Evolutionary conservation across 64 coral and sea anemone species (phyloP).

Genomic region (Actinia equina): DNA sequence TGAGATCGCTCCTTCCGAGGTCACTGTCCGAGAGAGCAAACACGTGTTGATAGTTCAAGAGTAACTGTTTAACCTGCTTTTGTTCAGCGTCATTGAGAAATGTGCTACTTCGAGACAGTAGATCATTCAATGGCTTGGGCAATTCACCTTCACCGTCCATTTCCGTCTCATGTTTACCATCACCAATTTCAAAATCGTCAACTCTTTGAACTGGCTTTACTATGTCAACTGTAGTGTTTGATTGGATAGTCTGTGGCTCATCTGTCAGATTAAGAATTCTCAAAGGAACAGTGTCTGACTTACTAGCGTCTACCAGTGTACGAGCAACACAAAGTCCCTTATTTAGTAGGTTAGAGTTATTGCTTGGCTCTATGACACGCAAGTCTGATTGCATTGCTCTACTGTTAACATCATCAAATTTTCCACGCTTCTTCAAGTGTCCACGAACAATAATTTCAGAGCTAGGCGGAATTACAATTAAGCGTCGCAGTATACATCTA

Average conservation of each 20-base stretch:
- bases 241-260: constrained; percentile 15
- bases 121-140: constrained; percentile 14
- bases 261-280: constrained; percentile 11
- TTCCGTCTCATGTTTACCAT: not conserved
- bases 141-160: constrained; percentile 10
- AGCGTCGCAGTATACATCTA: constrained; percentile 16
- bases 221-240: constrained; percentile 28
- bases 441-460: constrained; percentile 14
- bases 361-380: constrained; percentile 6
- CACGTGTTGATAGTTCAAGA: not conserved
- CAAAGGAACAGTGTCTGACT: not conserved
- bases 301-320: constrained; percentile 11
- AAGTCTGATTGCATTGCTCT: not conserved
- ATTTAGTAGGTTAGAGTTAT: not conserved
- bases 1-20: constrained; percentile 7
- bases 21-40: constrained; percentile 4
- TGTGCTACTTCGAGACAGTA: constrained; percentile 2
- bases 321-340: constrained; percentile 26
- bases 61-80: not conserved
- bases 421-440: not conserved
- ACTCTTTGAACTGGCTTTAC: constrained; percentile 15
- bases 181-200: not conserved
- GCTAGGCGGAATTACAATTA: not conserved
- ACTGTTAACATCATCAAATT: not conserved
- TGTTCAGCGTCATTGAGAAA: constrained; percentile 11